Conservation (phyloP, 2,113 vertebrate species). For the Neofelis nebulosa region DNA sequence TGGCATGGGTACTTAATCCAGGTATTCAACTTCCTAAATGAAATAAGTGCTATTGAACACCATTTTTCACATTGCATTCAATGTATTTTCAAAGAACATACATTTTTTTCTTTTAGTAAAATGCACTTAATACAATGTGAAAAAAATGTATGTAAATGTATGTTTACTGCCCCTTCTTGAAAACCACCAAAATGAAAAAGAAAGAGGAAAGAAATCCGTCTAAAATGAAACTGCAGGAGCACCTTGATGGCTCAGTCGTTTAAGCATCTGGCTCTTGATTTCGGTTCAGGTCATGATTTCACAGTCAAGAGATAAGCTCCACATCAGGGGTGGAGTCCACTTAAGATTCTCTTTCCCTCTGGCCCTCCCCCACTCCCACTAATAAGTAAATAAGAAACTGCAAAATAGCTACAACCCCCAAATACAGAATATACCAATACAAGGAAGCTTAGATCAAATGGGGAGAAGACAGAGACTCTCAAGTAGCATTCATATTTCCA, state of each 20-base stretch:
- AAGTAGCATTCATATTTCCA: not conserved
- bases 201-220: not conserved
- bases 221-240: not conserved
- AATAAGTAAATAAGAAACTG: not conserved
- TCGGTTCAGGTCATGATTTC: too few species aligned
- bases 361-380: too few species aligned
- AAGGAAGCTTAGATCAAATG: not conserved
- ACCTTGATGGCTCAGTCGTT: too few species aligned
- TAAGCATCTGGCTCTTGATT: too few species aligned
- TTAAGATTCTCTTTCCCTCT: too few species aligned
- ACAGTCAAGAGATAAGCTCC: too few species aligned
- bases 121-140: too few species aligned
- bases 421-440: not conserved
- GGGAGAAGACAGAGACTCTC: not conserved
- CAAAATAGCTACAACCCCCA: not conserved
- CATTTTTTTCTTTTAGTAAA: too few species aligned
- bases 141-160: not conserved
- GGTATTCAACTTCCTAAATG: not conserved
- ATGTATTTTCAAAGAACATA: not conserved
- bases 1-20: not conserved
- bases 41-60: not conserved
- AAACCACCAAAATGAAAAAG: not conserved
- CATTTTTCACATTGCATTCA: not conserved
- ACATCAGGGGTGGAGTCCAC: too few species aligned
- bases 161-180: conserved; percentile 1